phyloP scores from a whole-genome alignment of 1,140 invertebrate genomes.

The Drosophila sulfurigaster region DNA sequence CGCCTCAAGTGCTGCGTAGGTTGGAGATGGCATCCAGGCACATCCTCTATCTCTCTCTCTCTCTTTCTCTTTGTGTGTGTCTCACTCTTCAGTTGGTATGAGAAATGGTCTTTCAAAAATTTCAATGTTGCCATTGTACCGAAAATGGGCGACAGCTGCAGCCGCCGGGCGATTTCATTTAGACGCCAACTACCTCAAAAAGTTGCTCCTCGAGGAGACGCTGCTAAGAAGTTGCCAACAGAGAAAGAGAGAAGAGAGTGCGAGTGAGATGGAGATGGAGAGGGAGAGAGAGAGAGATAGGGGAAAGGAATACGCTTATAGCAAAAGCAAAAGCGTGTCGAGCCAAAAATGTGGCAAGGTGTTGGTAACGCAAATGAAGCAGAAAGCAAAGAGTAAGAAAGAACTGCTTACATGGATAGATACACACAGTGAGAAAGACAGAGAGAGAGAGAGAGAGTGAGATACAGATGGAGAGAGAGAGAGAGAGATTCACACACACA shows the following conservation, averaged over 20 bases:
- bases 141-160: conserved; percentile 53
- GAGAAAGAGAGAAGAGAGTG: not conserved
- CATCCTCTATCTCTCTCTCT: conserved; percentile 11
- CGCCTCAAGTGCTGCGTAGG: conserved; percentile 39
- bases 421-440: not conserved
- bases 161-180: conserved; percentile 51
- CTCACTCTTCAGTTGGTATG: conserved; percentile 10
- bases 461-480: not conserved
- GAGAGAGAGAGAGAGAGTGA: not conserved
- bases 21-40: conserved; percentile 16
- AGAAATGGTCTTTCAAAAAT: conserved; percentile 73
- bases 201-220: not conserved
- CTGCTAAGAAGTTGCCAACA: not conserved
- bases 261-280: not conserved
- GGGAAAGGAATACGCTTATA: conserved; percentile 41
- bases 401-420: conserved; percentile 15
- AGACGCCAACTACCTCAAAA: conserved; percentile 34
- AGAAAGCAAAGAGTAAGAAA: conserved; percentile 48
- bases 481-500: not conserved
- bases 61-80: not conserved
- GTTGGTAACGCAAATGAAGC: conserved; percentile 66
- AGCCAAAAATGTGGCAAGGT: conserved; percentile 65
- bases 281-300: not conserved
- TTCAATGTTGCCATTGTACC: conserved; percentile 46
- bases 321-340: conserved; percentile 75